Percentiles rank a stretch among this genome's conserved stretches.
phyloP scores from a whole-genome alignment of 1,140 invertebrate genomes.

The Carposina sasakii region DNA sequence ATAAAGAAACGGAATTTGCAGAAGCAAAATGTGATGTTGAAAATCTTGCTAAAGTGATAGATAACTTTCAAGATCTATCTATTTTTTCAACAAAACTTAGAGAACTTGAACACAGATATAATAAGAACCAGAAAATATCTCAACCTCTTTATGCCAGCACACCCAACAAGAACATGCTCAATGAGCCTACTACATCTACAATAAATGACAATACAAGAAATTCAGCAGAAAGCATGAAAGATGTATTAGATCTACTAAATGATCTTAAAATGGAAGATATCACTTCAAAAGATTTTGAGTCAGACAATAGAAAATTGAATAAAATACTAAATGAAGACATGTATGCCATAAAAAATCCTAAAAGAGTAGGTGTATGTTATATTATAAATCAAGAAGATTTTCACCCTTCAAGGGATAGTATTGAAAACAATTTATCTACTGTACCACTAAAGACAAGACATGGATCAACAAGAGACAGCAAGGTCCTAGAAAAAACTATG shows the following conservation, averaged over 20 bases:
- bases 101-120: conserved; percentile 35
- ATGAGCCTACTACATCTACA: background rate
- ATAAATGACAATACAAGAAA: conserved; percentile 16
- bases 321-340: conserved; percentile 21
- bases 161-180: too few species aligned
- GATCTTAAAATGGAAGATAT: conserved; percentile 33
- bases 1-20: conserved; percentile 21
- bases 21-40: conserved; percentile 31
- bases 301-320: conserved; percentile 34
- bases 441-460: conserved; percentile 29
- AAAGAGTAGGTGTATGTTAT: conserved; percentile 50
- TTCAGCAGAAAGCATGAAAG: conserved; percentile 20
- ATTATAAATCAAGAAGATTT: conserved; percentile 65
- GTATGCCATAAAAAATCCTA: conserved; percentile 47
- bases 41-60: conserved; percentile 42
- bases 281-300: conserved; percentile 34
- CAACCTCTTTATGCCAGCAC: too few species aligned
- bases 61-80: conserved; percentile 36
- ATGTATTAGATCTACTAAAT: conserved; percentile 31
- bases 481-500: conserved; percentile 46
- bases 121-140: conserved; percentile 19
- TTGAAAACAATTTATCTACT: conserved; percentile 22
- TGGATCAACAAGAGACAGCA: conserved; percentile 48
- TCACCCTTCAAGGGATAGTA: conserved; percentile 50
- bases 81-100: conserved; percentile 34